Conservation (phyloP, 2,113 vertebrate genomes). For the Triplophysa dalaica region DNA sequence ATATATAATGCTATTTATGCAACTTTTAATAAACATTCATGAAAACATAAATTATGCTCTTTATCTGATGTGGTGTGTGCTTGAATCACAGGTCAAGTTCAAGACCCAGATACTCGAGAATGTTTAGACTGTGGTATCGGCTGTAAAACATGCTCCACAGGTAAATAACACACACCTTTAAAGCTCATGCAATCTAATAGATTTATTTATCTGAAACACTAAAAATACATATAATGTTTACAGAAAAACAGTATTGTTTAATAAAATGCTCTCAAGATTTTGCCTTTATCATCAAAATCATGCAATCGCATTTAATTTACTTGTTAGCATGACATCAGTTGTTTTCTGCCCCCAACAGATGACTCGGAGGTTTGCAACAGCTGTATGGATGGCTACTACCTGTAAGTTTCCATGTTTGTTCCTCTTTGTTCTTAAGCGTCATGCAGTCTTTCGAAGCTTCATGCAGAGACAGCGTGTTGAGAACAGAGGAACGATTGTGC, state of each 20-base stretch:
- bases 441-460: background rate
- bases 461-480: constrained; percentile 1
- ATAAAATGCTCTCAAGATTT: too few species aligned
- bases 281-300: too few species aligned
- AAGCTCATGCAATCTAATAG: background rate
- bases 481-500: constrained; percentile 72
- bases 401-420: constrained; percentile 63
- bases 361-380: constrained; percentile 73
- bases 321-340: background rate
- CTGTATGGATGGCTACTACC: constrained; percentile 73
- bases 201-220: background rate
- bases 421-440: too few species aligned
- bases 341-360: constrained; percentile 63
- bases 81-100: constrained; percentile 72
- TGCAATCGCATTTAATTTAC: background rate
- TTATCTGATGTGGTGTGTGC: background rate
- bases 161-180: constrained; percentile 58
- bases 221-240: background rate
- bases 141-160: constrained; percentile 74
- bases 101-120: constrained; percentile 77
- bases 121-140: constrained; percentile 75
- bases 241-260: too few species aligned
- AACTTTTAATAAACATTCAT: too few species aligned
- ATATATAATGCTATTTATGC: too few species aligned
- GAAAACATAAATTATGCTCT: too few species aligned